Evolutionary conservation across 1,140 invertebrate genomes (phyloP), one percentile per base, ranked within the genome.

Genomic region (Bombus impatiens): DNA sequence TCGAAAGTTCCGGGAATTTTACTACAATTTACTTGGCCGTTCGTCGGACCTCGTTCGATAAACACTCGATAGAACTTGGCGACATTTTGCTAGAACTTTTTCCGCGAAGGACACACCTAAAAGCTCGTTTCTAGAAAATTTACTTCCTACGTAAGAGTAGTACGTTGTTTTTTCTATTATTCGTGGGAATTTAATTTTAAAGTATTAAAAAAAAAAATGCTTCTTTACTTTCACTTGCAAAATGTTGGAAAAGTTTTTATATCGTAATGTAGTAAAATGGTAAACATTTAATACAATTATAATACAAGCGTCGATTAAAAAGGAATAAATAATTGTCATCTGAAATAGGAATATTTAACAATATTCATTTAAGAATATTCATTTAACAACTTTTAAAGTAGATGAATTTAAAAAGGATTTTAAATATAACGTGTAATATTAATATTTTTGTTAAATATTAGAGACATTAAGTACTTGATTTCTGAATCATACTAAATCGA

Each of bases 51-150:
- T 35, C 44, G 67, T 72, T 75, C 80, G 80, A 75, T 82, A 75
- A 82, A 74, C 53, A 62, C 80, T 44, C 70, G 80, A 82, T 82
- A 75, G 47, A 75, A 62, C 67, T 40, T 42, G 65, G 5, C 13
- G 15, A 67, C 62, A 32, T 67, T 32, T 18, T 32, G 13, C 62
- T 32, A 1, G 47, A 53, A 53, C 18, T 53, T 53, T 22, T 22
- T 53, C 25, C 40, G 28, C n/a, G 15, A 9, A n/a, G 47, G 47
- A 22, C 28, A 6, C 71, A 13, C 35, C 12, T 35, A 57, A 35
- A 57, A 22, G 22, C 9, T 37, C 32, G 32, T 76, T 2, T 12
- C 18, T 59, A 25, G 35, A n/a, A 40, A n/a, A 59, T 47, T 35
- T 22, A 32, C 15, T 3, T 22, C 67, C 18, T 22, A 32, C 32